phyloP scores from a whole-genome alignment of 2,888 invertebrate species.

The Athripsodes cinereus region DNA sequence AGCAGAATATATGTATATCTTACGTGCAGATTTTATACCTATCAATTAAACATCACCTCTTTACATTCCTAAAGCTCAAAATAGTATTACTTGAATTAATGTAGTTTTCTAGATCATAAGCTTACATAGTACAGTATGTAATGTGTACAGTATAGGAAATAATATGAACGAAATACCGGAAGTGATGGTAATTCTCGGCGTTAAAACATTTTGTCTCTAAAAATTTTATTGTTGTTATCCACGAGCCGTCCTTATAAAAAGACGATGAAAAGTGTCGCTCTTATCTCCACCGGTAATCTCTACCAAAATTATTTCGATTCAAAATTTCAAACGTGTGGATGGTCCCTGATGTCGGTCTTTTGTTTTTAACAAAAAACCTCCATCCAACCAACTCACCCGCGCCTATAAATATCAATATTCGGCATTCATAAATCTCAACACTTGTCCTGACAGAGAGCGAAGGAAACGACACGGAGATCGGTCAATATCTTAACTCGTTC shows the following conservation, averaged over 20 bases:
- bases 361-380: constrained; percentile 25
- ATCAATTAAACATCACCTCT: too few relatives aligned
- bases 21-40: too few relatives aligned
- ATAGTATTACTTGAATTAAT: too few relatives aligned
- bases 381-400: constrained; percentile 22
- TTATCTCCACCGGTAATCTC: constrained; percentile 50
- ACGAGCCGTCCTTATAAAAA: background rate
- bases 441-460: constrained; percentile 17
- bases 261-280: background rate
- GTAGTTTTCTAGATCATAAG: too few relatives aligned
- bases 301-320: constrained; percentile 53
- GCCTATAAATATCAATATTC: constrained; percentile 27
- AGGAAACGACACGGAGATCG: constrained; percentile 10
- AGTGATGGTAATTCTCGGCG: too few relatives aligned
- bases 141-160: too few relatives aligned
- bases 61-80: too few relatives aligned
- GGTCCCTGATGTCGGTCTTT: constrained; percentile 17
- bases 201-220: too few relatives aligned
- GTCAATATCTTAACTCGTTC: constrained; percentile 17
- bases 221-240: too few relatives aligned
- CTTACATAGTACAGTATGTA: too few relatives aligned
- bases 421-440: constrained; percentile 27
- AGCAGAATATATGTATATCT: too few relatives aligned
- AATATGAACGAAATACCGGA: too few relatives aligned
- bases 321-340: constrained; percentile 37